These are phyloP conservation scores for Amphipoea lucens DNA, from an alignment of 2,888 invertebrate species.

Conservation along the genomic window DNA sequence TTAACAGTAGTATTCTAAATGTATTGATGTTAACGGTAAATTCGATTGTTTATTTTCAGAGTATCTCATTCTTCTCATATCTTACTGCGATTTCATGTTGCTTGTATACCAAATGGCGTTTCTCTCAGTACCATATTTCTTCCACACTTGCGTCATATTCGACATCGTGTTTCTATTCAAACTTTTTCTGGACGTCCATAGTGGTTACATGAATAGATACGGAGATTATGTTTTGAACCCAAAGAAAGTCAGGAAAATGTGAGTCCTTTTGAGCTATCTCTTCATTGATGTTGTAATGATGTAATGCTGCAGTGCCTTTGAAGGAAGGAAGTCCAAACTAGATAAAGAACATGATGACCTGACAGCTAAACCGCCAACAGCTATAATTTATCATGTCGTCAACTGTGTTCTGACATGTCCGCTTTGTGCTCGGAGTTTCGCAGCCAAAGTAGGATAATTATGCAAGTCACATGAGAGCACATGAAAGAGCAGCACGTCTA, in stretches of 20 bases:
- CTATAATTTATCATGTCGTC: slow-evolving; percentile 1
- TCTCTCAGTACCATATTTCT: slow-evolving; percentile 80
- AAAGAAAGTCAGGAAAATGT: slow-evolving; percentile 85
- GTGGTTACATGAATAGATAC: slow-evolving; percentile 87
- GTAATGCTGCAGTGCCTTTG: neutral
- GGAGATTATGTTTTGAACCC: slow-evolving; percentile 87
- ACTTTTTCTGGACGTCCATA: slow-evolving; percentile 86
- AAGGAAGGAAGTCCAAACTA: neutral
- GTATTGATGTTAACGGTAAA: slow-evolving; percentile 6
- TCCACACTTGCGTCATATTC: slow-evolving; percentile 77
- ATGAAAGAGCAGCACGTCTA: neutral
- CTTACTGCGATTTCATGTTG: slow-evolving; percentile 85
- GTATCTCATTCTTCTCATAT: slow-evolving; percentile 80
- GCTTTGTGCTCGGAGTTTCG: neutral
- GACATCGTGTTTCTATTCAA: slow-evolving; percentile 86
- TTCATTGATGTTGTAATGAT: neutral
- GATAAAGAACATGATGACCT: neutral
- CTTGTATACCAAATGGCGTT: slow-evolving; percentile 89
- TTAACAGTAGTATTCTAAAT: neutral
- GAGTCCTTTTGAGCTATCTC: slow-evolving; percentile 65
- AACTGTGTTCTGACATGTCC: neutral
- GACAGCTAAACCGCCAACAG: neutral
- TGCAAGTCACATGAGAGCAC: neutral
- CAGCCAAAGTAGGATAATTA: neutral
- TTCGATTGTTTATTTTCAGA: slow-evolving; percentile 77